Base-by-base conservation (phyloP, 2,113 vertebrate genomes). In the Heteronetta atricapilla region DNA sequence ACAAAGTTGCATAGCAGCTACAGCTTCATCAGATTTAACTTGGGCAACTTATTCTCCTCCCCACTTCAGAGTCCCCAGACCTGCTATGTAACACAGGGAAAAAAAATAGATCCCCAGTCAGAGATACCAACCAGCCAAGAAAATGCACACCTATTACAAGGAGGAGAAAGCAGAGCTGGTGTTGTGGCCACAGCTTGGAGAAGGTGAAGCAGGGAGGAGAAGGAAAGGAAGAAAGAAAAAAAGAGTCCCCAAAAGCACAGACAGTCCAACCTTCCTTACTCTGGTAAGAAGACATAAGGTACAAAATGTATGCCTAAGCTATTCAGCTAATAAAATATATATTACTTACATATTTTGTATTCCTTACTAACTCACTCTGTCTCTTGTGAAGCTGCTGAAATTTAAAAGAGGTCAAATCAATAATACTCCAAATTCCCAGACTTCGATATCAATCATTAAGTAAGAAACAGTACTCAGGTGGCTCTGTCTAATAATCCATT, bases 81-180 rank as follows among this genome's bases (percentile, higher is more conserved):
- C 16, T 67, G 56, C 56, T 77, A 34, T 0, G 53, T 67, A 62
- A 85, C 36, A 3, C 33, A 55, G 13, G 12, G 13, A 53, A 34
- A 38, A 38, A 73, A 36, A 76, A 62, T 33, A 95, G 59, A 53
- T 17, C 38, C 92, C 91, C 83, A 95, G 70, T 90, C 96, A 97
- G 96, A 98, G 94, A 97, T 86, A 97, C 97, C 98, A 97, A 96
- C 96, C 96, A 98, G 98, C 97, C 98, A 97, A 88, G 96, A 93
- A 97, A 97, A 98, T 66, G 96, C 93, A 95, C 97, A 96, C 97
- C 97, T 98, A 94, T 95, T 91, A 96, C 5, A 53, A 96, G 93
- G 92, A 93, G 93, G 90, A 95, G 90, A 94, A 89, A 95, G 91
- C 93, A 95, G 79, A 98, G 96, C 74, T 95, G 97, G 96, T 96